Conservation (phyloP, 1,140 invertebrate species). For the Aphis gossypii region DNA sequence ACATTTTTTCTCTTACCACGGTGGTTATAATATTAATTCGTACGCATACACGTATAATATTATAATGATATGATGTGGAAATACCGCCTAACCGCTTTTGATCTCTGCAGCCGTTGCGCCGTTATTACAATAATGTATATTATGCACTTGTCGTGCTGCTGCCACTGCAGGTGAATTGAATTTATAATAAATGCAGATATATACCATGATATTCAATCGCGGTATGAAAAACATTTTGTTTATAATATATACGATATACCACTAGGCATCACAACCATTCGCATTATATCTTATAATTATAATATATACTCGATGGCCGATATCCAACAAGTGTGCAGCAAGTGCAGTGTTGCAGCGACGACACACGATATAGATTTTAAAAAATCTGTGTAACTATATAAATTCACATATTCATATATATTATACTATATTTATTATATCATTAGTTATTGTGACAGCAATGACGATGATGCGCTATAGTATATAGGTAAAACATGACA, state of each 20-base stretch:
- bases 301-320: no score
- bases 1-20: not conserved
- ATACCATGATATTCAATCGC: not conserved
- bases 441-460: no score
- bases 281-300: not conserved
- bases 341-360: not conserved
- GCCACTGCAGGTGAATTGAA: not conserved
- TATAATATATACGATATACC: not conserved
- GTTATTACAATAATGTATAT: not conserved
- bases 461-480: no score
- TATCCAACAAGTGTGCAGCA: not conserved
- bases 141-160: not conserved
- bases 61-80: not conserved
- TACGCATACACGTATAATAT: not conserved
- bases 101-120: not conserved
- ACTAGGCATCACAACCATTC: not conserved
- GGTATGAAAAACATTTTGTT: not conserved
- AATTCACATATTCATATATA: no score
- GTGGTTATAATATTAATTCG: not conserved
- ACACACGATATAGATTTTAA: not conserved
- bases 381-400: no score
- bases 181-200: not conserved
- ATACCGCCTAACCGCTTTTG: slow-evolving; percentile 14
- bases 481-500: no score
- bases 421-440: no score